phyloP scores from a whole-genome alignment of 2,797 vertebrate species.

The Melanotaenia nigrans region DNA sequence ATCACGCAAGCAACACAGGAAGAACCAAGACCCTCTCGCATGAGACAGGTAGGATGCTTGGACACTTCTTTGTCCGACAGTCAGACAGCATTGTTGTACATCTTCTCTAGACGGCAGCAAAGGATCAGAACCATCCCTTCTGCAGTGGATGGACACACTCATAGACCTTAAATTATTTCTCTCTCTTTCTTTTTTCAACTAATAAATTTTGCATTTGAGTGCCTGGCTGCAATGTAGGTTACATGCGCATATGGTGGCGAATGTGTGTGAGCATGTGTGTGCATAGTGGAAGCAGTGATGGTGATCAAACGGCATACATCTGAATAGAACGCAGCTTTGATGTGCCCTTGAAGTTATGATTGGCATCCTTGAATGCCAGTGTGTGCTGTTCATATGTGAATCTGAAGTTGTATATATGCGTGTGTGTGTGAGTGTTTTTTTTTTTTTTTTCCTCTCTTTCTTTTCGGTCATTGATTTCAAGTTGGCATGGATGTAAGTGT shows the following conservation, averaged over 20 bases:
- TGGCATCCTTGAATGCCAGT: conserved; percentile 62
- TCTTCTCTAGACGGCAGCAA: conserved; percentile 24
- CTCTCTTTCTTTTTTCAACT: conserved; percentile 1
- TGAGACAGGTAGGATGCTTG: conserved; percentile 82
- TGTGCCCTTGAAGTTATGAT: conserved; percentile 78
- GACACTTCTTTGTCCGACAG: conserved; percentile 39
- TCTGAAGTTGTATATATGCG: neutral
- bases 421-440: neutral
- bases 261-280: conserved; percentile 28
- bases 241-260: conserved; percentile 15
- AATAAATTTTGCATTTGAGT: conserved; percentile 22
- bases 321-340: conserved; percentile 75
- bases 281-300: conserved; percentile 20
- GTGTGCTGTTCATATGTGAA: conserved; percentile 9
- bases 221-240: conserved; percentile 43
- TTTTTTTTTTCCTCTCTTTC: neutral
- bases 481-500: conserved; percentile 29
- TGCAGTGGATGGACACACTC: conserved; percentile 22
- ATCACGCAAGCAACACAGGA: conserved; percentile 83
- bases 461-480: conserved; percentile 55
- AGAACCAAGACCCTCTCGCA: conserved; percentile 85
- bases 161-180: conserved; percentile 33
- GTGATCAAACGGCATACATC: conserved; percentile 77
- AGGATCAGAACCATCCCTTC: conserved; percentile 46
- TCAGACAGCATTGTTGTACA: conserved; percentile 28